A percentile compares a stretch with the other conserved stretches of the same genome.
Conservation (phyloP, 2,113 vertebrate species). For the Lagopus leucura region DNA sequence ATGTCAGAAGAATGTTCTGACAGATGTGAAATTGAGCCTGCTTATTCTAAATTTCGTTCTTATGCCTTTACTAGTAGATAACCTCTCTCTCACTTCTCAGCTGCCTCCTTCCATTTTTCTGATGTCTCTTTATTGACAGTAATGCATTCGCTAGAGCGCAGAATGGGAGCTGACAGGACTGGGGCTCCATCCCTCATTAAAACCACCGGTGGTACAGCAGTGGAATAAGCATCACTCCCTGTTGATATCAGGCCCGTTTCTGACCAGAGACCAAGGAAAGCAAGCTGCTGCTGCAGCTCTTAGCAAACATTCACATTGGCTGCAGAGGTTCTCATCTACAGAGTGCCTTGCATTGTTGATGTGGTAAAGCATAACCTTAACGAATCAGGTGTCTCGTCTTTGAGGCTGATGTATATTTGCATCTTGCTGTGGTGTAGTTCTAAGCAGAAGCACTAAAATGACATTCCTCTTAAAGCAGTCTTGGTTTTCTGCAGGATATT, state of each 20-base stretch:
- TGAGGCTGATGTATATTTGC: background rate
- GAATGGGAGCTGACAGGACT: background rate
- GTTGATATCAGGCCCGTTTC: fast-evolving
- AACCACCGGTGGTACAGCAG: background rate
- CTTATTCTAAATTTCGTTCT: background rate
- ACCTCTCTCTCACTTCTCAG: background rate
- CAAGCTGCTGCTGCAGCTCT: background rate
- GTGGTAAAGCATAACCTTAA: background rate
- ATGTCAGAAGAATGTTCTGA: slow-evolving; percentile 10
- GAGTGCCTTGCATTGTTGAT: slow-evolving; percentile 54
- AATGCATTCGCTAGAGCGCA: background rate
- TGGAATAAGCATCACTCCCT: background rate
- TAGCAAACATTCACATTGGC: background rate
- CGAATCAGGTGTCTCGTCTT: background rate
- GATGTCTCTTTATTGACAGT: background rate
- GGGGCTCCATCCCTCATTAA: background rate
- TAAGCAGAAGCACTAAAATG: background rate
- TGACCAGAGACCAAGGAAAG: background rate
- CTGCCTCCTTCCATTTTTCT: slow-evolving; percentile 17
- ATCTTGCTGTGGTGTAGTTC: background rate
- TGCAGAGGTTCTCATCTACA: background rate
- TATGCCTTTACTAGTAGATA: background rate
- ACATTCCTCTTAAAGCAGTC: background rate
- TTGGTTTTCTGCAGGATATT: background rate
- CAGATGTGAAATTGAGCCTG: background rate